These are phyloP conservation scores for Heliconius hermathena DNA, from an alignment of 1,140 invertebrate genomes.

Conservation along the genomic window DNA sequence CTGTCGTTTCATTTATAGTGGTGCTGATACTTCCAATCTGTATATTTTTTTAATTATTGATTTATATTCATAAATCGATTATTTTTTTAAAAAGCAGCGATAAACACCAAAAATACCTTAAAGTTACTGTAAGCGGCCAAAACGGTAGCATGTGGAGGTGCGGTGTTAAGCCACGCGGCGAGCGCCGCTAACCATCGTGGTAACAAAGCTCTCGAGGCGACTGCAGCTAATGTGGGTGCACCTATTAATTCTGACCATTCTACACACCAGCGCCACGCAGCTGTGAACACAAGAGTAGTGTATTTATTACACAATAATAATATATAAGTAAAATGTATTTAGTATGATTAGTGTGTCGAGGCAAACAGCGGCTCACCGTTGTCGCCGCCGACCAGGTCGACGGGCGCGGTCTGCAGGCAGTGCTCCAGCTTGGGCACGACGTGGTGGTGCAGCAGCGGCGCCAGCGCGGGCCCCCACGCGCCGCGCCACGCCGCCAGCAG, in stretches of 20 bases:
- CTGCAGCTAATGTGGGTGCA: constrained; percentile 57
- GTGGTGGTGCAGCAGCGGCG: constrained; percentile 93
- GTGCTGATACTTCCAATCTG: too few species aligned
- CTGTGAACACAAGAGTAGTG: constrained; percentile 40
- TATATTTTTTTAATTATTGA: too few species aligned
- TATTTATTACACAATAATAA: not conserved
- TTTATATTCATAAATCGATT: too few species aligned
- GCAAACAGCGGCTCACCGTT: constrained; percentile 44
- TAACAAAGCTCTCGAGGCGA: constrained; percentile 66
- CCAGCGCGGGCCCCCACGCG: constrained; percentile 90
- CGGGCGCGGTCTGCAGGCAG: constrained; percentile 86
- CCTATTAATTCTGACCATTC: constrained; percentile 70
- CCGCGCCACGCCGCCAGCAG: constrained; percentile 96
- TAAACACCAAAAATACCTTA: not conserved
- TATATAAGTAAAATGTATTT: not conserved
- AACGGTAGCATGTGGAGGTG: constrained; percentile 71
- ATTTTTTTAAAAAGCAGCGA: too few species aligned
- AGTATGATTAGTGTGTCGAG: too few species aligned
- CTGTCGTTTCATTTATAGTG: too few species aligned
- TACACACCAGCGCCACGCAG: constrained; percentile 75
- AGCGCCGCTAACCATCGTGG: constrained; percentile 75
- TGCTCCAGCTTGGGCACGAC: constrained; percentile 95
- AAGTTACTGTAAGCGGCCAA: constrained; percentile 70
- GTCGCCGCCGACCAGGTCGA: constrained; percentile 87
- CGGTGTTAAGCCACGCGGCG: constrained; percentile 76